A percentile compares a stretch with the other conserved stretches of the same genome.
phyloP scores from a whole-genome alignment of 2,888 invertebrate genomes.

The Gnatocerus cornutus region DNA sequence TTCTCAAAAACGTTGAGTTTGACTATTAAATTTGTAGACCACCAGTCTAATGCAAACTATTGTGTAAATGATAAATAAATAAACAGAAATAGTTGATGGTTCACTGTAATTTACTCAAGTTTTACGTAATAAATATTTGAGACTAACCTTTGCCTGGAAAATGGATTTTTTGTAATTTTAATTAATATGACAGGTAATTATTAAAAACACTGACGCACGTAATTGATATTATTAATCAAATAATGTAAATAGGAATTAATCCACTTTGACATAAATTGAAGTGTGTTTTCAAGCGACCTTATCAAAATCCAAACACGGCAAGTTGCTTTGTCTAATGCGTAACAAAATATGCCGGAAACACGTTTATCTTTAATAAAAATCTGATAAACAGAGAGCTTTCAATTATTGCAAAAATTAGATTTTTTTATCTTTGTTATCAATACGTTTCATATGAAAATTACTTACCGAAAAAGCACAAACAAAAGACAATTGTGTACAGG shows the following conservation, averaged over 20 bases:
- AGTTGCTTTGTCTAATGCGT: background rate
- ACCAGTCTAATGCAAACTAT: too few relatives aligned
- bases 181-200: too few relatives aligned
- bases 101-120: too few relatives aligned
- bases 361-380: slow-evolving; percentile 18
- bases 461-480: slow-evolving; percentile 90
- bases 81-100: too few relatives aligned
- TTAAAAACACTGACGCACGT: too few relatives aligned
- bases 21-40: too few relatives aligned
- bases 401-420: background rate
- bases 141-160: too few relatives aligned
- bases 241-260: background rate
- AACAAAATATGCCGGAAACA: background rate
- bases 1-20: too few relatives aligned
- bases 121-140: too few relatives aligned
- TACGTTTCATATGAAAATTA: slow-evolving; percentile 54
- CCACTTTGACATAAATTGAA: slow-evolving; percentile 13
- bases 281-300: background rate
- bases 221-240: slow-evolving; percentile 1
- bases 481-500: slow-evolving; percentile 84
- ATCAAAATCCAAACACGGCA: slow-evolving; percentile 13
- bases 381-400: slow-evolving; percentile 1
- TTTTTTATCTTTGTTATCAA: background rate
- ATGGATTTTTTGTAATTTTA: too few relatives aligned
- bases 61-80: too few relatives aligned